These are phyloP conservation scores for Chionomys nivalis DNA, from an alignment of 2,113 vertebrate genomes.

Conservation along the genomic window DNA sequence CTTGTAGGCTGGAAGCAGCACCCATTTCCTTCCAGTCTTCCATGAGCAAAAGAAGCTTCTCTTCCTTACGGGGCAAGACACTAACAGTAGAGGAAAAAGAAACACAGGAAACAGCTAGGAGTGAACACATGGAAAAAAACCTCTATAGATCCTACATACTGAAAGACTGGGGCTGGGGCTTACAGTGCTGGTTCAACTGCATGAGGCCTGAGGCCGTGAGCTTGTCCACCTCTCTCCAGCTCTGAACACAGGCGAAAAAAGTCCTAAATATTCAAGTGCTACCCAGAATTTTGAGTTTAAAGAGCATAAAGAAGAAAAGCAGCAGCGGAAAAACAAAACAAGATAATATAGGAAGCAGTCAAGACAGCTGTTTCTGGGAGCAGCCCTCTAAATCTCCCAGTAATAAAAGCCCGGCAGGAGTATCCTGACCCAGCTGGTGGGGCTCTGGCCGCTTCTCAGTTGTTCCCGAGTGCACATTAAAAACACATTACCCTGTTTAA, in stretches of 20 bases:
- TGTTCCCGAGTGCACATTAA: conserved; percentile 65
- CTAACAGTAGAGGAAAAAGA: background rate
- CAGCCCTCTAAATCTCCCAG: conserved; percentile 7
- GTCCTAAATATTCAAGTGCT: background rate
- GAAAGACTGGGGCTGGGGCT: background rate
- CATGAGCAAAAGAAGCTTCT: background rate
- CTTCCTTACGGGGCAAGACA: background rate
- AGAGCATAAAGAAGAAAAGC: background rate
- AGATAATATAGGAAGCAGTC: background rate
- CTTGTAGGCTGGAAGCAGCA: background rate
- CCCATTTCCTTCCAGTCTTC: background rate
- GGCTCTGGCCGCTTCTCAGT: conserved; percentile 29
- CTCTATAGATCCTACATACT: background rate
- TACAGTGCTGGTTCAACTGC: background rate
- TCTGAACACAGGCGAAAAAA: background rate
- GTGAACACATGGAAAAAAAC: background rate
- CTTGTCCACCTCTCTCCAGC: background rate
- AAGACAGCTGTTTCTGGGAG: background rate
- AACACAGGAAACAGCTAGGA: background rate
- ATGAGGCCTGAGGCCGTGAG: background rate
- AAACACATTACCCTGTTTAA: conserved; percentile 67
- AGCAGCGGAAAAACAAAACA: background rate
- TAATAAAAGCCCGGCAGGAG: conserved; percentile 51
- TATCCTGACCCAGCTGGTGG: background rate
- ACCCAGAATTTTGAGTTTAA: background rate